Evolutionary conservation across 2,888 invertebrate species (phyloP), one percentile per base, ranked within the genome.

Genomic region (Heliconius ethilla): DNA sequence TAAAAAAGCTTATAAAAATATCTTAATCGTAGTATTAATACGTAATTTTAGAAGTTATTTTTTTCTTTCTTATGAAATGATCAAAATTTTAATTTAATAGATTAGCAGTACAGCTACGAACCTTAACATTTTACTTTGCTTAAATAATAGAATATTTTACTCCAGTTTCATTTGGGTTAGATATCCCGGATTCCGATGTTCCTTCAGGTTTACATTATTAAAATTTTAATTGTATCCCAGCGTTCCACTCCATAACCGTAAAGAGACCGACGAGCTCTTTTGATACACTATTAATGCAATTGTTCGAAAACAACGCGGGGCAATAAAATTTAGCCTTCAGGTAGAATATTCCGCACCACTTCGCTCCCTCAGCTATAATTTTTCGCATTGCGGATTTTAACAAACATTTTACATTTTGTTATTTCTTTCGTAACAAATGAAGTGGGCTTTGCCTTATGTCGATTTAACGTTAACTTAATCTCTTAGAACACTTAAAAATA

Each of bases 211-310:
- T 92, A 87, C 91, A 92, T 89, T 92, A 92, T 92, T 92, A 91
- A 93, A 90, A 91, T 85, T 89, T 91, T 92, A 93, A 92, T 92
- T 91, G 91, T 91, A 89, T 89, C 87, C 88, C 85, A 81, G 86
- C 87, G 85, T 86, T 88, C 83, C 84, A 86, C 85, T 89, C 88
- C 87, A 86, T 86, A 84, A 90, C 91, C 88, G 90, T 92, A 91
- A 93, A 92, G 92, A 92, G 90, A 88, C 84, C 86, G 88, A 88
- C 88, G 88, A 87, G 88, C 88, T 89, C 87, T 87, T 89, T 89
- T 92, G 92, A 93, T 93, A 91, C 91, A 92, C 92, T 94, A 93
- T 94, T 93, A 93, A 94, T 93, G 94, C 92, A 92, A 94, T 94
- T 92, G 92, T 92, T 93, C 90, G 91, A 91, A 92, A 93, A 92